Evolutionary conservation across 2,888 invertebrate genomes (phyloP).

Genomic region (Chromoteleia sp.): DNA sequence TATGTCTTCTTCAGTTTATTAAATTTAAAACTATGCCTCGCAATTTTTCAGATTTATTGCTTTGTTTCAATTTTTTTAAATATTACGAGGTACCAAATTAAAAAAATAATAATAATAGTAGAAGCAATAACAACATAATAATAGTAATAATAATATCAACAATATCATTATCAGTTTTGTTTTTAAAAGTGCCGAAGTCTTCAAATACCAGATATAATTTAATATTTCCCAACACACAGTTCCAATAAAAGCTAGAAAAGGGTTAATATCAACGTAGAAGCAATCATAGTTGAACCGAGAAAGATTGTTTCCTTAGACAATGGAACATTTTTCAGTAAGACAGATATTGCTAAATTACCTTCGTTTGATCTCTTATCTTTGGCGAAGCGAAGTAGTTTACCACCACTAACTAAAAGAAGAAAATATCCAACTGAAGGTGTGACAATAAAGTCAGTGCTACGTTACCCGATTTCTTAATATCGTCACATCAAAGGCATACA

Average conservation of each 20-base stretch:
- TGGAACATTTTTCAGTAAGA: slow-evolving; percentile 30
- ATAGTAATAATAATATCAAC: too few relatives aligned
- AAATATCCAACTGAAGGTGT: slow-evolving; percentile 52
- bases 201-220: not conserved
- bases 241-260: not conserved
- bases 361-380: slow-evolving; percentile 46
- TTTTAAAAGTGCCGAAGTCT: not conserved
- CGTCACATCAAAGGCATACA: slow-evolving; percentile 59
- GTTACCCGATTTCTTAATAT: slow-evolving; percentile 67
- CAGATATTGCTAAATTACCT: slow-evolving; percentile 41
- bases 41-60: not conserved
- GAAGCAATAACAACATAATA: too few relatives aligned
- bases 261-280: not conserved
- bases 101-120: not conserved
- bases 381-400: slow-evolving; percentile 27
- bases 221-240: not conserved
- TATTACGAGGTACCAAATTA: too few relatives aligned
- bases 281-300: slow-evolving; percentile 8
- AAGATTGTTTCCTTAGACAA: slow-evolving; percentile 31
- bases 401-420: slow-evolving; percentile 19
- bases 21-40: not conserved
- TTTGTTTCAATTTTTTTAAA: too few relatives aligned
- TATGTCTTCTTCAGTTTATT: not conserved
- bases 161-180: too few relatives aligned
- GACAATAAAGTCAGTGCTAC: slow-evolving; percentile 59